Evolutionary conservation across 2,113 vertebrate genomes (phyloP), one percentile per base, ranked within the genome.

Genomic region (Megatriorchis doriae): DNA sequence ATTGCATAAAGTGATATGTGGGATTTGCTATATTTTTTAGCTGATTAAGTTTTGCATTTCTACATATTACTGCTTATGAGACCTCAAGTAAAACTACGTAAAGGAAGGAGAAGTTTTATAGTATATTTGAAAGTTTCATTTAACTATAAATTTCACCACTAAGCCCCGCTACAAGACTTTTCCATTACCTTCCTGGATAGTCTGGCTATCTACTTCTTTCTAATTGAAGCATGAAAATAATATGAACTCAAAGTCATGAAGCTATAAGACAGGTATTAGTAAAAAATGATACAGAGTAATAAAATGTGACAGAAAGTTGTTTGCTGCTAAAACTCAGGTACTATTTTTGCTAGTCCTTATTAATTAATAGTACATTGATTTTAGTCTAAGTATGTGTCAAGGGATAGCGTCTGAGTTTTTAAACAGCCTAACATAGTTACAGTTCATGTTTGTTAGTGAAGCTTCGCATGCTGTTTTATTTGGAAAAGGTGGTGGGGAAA

Each of bases 211-310:
- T 87, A n/a, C 90, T 95, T 94, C 94, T 95, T 97, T 94, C 94
- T 98, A 97, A 98, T 95, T 97, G 97, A 97, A 98, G 96, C 97
- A 97, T 98, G 97, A 96, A 97, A 97, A 97, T 94, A 97, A 97
- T 96, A 95, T 96, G 96, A 97, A 96, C 94, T 81, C 93, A 38
- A 94, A 97, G 97, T 97, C 97, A 96, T 91, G 95, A 92, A 95
- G 94, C 94, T 97, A 16, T 95, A 91, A 90, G 92, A 65, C 90
- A 94, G 93, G 91, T 96, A 96, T 97, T 98, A 97, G 94, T 86
- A 96, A 97, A 97, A 96, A 96, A 93, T 90, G 74, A 95, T 77
- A 79, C 78, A 65, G 70, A 66, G 65, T 97, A 98, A 97, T 97
- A 98, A 97, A 97, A 97, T 95, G 90, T 97, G 97, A 97, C 97